Percentiles rank a stretch among this genome's conserved stretches.
Evolutionary conservation across 1,140 invertebrate genomes (phyloP).

Genomic region (Marisa cornuarietis): DNA sequence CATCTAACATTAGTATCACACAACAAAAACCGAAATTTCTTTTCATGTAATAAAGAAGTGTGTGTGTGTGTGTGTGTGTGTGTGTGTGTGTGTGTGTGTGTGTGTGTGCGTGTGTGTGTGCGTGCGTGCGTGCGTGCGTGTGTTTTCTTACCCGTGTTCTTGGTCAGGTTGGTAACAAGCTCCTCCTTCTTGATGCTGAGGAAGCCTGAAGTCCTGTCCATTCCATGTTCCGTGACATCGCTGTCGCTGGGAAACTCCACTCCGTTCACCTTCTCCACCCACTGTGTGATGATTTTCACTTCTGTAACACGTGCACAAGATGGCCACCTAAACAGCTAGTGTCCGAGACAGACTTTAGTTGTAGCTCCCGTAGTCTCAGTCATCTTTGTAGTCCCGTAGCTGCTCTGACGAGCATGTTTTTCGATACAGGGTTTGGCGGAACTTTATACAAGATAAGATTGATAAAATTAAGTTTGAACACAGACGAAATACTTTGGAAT

Average conservation of each 20-base stretch:
- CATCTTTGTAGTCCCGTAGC: too few species aligned
- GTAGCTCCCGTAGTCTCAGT: too few species aligned
- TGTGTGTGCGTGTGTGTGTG: neutral
- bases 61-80: neutral
- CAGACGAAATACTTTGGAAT: too few species aligned
- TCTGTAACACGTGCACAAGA: conserved; percentile 27
- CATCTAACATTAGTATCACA: neutral
- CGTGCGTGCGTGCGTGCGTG: neutral
- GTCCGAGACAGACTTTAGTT: too few species aligned
- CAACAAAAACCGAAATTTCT: too few species aligned
- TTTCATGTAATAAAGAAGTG: too few species aligned
- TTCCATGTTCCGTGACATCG: conserved; percentile 17
- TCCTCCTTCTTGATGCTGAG: conserved; percentile 12
- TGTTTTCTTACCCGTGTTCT: conserved; percentile 8
- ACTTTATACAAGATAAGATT: too few species aligned
- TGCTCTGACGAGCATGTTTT: too few species aligned
- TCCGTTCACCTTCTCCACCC: conserved; percentile 39
- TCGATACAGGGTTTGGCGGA: too few species aligned
- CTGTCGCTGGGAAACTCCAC: conserved; percentile 41
- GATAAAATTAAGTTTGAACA: too few species aligned
- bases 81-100: conserved; percentile 9
- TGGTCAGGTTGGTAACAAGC: conserved; percentile 21
- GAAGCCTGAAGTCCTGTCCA: conserved; percentile 22
- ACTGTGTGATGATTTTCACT: conserved; percentile 49
- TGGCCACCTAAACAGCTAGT: too few species aligned